Evolutionary conservation across 2,113 vertebrate genomes (phyloP), one percentile per base, ranked within the genome.

Genomic region (Gopherus flavomarginatus): DNA sequence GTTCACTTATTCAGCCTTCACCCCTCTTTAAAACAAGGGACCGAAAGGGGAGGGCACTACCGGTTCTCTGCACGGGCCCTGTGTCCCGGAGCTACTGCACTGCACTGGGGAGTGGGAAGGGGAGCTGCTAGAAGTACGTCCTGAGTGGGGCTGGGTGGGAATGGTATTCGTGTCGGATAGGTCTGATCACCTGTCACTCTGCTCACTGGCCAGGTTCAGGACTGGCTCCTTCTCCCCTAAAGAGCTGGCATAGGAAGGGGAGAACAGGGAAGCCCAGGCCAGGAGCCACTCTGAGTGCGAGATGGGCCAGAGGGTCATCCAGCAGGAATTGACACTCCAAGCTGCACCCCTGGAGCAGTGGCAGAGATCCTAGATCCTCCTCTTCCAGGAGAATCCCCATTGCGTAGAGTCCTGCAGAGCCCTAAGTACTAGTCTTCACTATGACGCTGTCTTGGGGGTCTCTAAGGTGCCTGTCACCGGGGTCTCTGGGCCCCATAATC

Each of bases 1-100:
- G 24, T 42, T 38, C n/a, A 42, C n/a, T 75, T 75, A 42, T 24
- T 75, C 69, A 75, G 38, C 69, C 52, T 26, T 38, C 35, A 11
- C 16, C 14, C 47, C 47, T 6, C 16, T 7, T 81, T 35, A n/a
- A 21, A n/a, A n/a, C 65, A n/a, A n/a, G 31, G 53, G 53, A 54
- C 53, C 8, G 53, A 54, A 21, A 54, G 53, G 53, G 21, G 53
- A 54, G 21, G 53, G 53, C 21, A 26, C 56, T 10, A 7, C 5
- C 2, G 8, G n/a, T 38, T 83, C 65, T 49, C 8, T 0, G 13
- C 0, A 0, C 0, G 1, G 2, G n/a, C 14, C 31, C 44, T 26
- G 2, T 5, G 3, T 7, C 62, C 12, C 26, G 8, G 16, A 13
- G 10, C 44, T 5, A 11, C 42, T 42, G 38, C 22, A 26, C 69